Evolutionary conservation across 2,113 vertebrate species (phyloP), one percentile per base, ranked within the genome.

Genomic region (Elachura formosa): DNA sequence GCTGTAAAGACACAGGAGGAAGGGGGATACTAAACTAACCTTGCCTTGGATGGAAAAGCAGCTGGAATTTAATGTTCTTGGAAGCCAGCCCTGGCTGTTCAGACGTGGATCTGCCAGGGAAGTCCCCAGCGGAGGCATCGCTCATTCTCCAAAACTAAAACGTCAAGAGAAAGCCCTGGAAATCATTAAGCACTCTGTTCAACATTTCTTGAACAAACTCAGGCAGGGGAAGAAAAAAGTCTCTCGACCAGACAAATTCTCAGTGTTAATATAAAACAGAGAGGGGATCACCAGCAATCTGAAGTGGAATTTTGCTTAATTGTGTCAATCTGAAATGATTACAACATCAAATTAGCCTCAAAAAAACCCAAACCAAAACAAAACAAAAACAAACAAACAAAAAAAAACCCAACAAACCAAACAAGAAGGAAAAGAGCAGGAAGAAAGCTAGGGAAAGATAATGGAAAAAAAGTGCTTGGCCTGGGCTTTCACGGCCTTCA

Each of bases 51-150:
- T 96, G 90, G 92, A 97, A 96, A 96, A 23, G 88, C 93, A 88
- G 96, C 96, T 97, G 96, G 97, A 96, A 97, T 97, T 96, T 94
- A 97, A 96, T 95, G 96, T 97, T 98, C 97, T 97, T 97, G 97
- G 98, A 97, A 97, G 94, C 75, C 29, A 68, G 97, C 95, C 96
- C 96, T 94, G 88, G 93, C 95, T 84, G 96, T 93, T 96, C 91
- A 91, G 97, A 95, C 89, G 1, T 79, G 92, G 95, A 92, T 94
- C 97, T 97, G 97, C 97, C 97, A 96, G 95, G 96, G 94, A 96
- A 96, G 87, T 86, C 97, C 94, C 97, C 97, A 96, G 96, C 0
- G 92, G 96, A 96, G 97, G 96, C 95, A 93, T 93, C 87, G 83
- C 92, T 96, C 59, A 96, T 74, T 89, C 93, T 86, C 95, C 88